Base-by-base conservation (phyloP, 2,797 vertebrate species). In the Centropyge bicolor region DNA sequence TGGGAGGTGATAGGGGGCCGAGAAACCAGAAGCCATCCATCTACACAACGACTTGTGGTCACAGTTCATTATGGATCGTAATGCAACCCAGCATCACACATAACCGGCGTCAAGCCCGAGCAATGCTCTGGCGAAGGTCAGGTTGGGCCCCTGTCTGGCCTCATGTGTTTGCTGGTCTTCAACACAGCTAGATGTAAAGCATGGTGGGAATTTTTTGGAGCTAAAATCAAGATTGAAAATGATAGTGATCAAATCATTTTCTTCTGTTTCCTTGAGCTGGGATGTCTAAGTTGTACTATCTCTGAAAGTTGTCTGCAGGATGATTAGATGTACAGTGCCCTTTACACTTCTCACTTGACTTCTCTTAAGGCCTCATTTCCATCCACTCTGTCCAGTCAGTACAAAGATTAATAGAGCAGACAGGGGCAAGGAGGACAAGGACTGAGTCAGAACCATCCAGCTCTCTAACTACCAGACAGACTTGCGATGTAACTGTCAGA, bases 11-110 rank as follows among this genome's bases (percentile, higher is more conserved):
- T 79, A 70, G 77, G 81, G 72, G 83, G 78, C 75, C 76, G 76
- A 84, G 88, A 81, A 87, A 90, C 89, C 84, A 89, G 80, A 82
- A 85, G 85, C 82, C 87, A 95, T 95, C 91, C 78, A 91, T 96
- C 93, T 95, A 81, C 68, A 76, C 87, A 93, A 91, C 45, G 88
- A 90, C 90, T 89, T 78, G 78, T 85, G 84, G 92, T 93, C 93
- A 92, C 91, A 93, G 91, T 93, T 93, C 86, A 95, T 94, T 93
- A 93, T 93, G 80, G 90, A 90, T 80, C 69, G 70, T 93, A 92
- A 92, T 89, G 89, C 86, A 83, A 70, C 51, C 72, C 48, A 66
- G 77, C 83, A 74, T 83, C 78, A 70, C 76, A 86, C 83, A 87
- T 45, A 78, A 72, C 22, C 70, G 81, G 70, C 22, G 35, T 80